Base-by-base conservation (phyloP, 2,888 invertebrate species). In the Bedellia somnulentella region DNA sequence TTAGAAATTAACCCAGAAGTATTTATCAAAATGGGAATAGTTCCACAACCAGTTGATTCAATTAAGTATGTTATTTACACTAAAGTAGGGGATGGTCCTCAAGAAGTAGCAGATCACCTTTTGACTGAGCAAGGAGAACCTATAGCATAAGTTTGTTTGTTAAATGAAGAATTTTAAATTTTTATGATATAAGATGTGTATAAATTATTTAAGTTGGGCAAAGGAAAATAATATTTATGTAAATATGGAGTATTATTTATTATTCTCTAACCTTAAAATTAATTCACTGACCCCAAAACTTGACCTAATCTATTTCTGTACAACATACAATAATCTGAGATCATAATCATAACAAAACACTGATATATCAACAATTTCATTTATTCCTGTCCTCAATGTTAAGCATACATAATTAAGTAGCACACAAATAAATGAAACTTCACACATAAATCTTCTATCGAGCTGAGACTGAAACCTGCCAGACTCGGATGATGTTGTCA, bases 401-500 rank as follows among this genome's bases (percentile, higher is more conserved):
- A 16, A 34, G 44, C 35, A 39, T 36, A 38, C 29, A 24, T 15
- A 38, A 37, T 40, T 27, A 21, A 34, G 41, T 32, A 59, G 63
- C 50, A 70, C 61, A 75, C 68, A 67, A 71, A 70, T 71, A 71
- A 75, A 75, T 68, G 68, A 63, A 71, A 71, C 28, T 24, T 26
- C 30, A 12, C 44, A 41, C 44, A 76, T 38, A 37, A 34, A 33
- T 41, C 39, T 40, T 43, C 62, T 85, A 87, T 78, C 88, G 86
- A 39, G 87, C 85, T 41, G 88, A 86, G 44, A 90, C 85, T 45
- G 90, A 89, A 49, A 99, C 98, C 80, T 98, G 97, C 97, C 97
- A 99, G 39, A 98, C 97, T 62, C 99, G 82, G 66, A 99, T 99
- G 42, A 87, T 87, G 68, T 95, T 95, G 78, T 99, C 99, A 12